Evolutionary conservation across 2,113 vertebrate species (phyloP), one percentile per base, ranked within the genome.

Genomic region (Heterotilapia buettikoferi): DNA sequence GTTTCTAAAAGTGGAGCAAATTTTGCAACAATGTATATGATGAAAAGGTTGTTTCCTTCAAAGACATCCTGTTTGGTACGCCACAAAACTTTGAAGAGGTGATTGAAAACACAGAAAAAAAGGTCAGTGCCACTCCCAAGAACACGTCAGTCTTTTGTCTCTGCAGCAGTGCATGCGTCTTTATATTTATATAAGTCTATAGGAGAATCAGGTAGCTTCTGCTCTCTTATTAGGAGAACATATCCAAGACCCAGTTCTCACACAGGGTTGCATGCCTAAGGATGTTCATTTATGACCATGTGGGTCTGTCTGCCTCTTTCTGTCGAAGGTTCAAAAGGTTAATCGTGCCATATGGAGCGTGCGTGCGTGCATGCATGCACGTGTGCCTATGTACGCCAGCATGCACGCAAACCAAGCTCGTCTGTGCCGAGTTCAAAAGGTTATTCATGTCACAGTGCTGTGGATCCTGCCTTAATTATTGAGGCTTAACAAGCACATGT

Each of bases 401-500:
- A 26, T 85, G 91, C 90, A 94, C 80, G 91, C 90, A 43, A 93
- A 76, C 83, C 33, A 2, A 86, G 84, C 83, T 83, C 3, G 82
- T 92, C 89, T 92, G 85, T 71, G 84, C 36, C 1, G 82, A 68
- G 93, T 94, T 93, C 86, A 93, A 90, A 93, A 89, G 92, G 88
- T 93, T 81, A 92, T 83, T 71, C 81, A 86, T 94, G 93, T 93
- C 90, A 88, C 84, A 47, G 83, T 3, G 86, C 84, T 63, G 89
- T 66, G 68, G 84, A 93, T 92, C 86, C 92, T 63, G 91, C 85
- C 88, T 94, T 88, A 92, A 93, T 95, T 90, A 94, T 89, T 90
- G 66, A 95, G 89, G 88, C 88, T 95, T 94, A 93, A 92, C 93
- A 90, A 94, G 89, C 92, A 88, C 93, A 93, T 88, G 90, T 88